phyloP scores from a whole-genome alignment of 2,888 invertebrate species.

The Drosophila koepferae region DNA sequence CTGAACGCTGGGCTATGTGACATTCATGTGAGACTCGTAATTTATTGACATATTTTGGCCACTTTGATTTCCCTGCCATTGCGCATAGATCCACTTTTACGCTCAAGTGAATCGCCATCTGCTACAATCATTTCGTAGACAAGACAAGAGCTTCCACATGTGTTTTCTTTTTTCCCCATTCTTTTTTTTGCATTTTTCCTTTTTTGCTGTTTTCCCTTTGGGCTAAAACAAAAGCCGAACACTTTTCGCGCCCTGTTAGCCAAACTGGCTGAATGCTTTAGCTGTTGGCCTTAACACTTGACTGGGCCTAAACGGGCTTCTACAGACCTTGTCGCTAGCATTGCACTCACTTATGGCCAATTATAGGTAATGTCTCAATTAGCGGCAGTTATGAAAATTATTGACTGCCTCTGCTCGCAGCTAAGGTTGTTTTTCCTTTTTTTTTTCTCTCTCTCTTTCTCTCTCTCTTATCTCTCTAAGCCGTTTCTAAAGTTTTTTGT shows the following conservation, averaged over 20 bases:
- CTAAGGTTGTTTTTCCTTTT: slow-evolving; percentile 12
- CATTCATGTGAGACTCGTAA: slow-evolving; percentile 37
- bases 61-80: slow-evolving; percentile 54
- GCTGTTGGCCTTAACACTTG: slow-evolving; percentile 39
- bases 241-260: slow-evolving; percentile 43
- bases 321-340: slow-evolving; percentile 47
- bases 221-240: slow-evolving; percentile 43
- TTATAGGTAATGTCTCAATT: slow-evolving; percentile 77
- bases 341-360: slow-evolving; percentile 72
- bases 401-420: slow-evolving; percentile 55
- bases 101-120: slow-evolving; percentile 52
- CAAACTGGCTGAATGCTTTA: slow-evolving; percentile 29
- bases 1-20: slow-evolving; percentile 35
- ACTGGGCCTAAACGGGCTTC: slow-evolving; percentile 24
- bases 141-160: neutral
- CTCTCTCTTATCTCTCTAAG: slow-evolving; percentile 10
- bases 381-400: slow-evolving; percentile 79
- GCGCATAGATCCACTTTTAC: slow-evolving; percentile 44
- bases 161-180: neutral
- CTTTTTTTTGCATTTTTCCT: slow-evolving; percentile 4
- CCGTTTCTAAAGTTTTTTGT: slow-evolving; percentile 28
- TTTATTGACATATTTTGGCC: slow-evolving; percentile 73
- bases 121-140: slow-evolving; percentile 51
- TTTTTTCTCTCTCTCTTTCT: neutral
- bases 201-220: slow-evolving; percentile 38